Conservation (phyloP, 2,888 invertebrate species). For the Eledona agricola region DNA sequence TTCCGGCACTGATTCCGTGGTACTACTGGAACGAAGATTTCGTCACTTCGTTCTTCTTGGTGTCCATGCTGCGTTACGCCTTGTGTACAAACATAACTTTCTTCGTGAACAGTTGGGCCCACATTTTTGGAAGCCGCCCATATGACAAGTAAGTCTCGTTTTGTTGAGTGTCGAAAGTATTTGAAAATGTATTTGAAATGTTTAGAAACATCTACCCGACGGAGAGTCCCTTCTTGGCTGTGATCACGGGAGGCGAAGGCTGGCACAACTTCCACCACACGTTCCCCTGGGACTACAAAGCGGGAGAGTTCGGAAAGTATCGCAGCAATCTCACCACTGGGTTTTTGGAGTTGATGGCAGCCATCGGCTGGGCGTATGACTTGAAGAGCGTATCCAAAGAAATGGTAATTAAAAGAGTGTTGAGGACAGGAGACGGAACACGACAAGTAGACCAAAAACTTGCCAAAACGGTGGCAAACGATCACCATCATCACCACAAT, state of each 20-base stretch:
- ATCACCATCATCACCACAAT: constrained; percentile 58
- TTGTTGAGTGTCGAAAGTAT: background rate
- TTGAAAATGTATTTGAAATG: constrained; percentile 32
- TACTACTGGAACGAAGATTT: constrained; percentile 27
- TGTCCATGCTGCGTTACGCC: constrained; percentile 15
- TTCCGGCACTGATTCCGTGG: constrained; percentile 18
- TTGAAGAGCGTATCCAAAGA: constrained; percentile 68
- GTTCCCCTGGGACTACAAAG: constrained; percentile 67
- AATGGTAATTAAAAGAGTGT: constrained; percentile 66
- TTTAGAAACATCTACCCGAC: constrained; percentile 68
- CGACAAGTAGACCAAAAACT: constrained; percentile 37
- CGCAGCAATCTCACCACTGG: constrained; percentile 75
- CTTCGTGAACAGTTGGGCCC: constrained; percentile 21
- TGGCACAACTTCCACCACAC: constrained; percentile 74
- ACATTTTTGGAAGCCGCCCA: constrained; percentile 18
- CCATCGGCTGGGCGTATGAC: constrained; percentile 82
- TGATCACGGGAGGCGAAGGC: constrained; percentile 79
- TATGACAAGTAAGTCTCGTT: constrained; percentile 20
- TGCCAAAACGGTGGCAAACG: background rate
- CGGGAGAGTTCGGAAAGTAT: constrained; percentile 61
- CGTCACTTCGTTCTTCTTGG: constrained; percentile 15
- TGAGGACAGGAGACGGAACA: constrained; percentile 68
- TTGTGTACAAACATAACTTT: constrained; percentile 22
- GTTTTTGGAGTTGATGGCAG: constrained; percentile 80
- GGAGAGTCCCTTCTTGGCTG: constrained; percentile 73